A percentile compares a stretch with the other conserved stretches of the same genome.
Evolutionary conservation across 2,797 vertebrate species (phyloP).

Genomic region (Perodicticus potto): DNA sequence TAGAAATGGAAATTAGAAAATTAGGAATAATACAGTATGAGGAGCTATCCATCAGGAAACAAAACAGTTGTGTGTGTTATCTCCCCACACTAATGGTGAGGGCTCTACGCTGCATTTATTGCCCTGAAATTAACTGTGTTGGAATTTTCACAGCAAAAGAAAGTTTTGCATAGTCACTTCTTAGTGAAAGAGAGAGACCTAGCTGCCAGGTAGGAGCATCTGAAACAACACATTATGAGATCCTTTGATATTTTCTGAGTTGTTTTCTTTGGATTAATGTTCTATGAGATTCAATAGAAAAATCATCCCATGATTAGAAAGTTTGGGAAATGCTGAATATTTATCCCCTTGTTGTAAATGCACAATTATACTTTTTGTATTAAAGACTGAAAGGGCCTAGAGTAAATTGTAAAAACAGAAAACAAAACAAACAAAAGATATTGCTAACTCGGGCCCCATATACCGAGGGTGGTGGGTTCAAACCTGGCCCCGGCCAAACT

Average conservation of each 20-base stretch:
- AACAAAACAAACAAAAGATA: not conserved
- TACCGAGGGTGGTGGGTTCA: too few relatives aligned
- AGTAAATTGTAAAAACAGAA: constrained; percentile 33
- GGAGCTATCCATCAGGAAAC: not conserved
- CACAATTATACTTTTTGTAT: not conserved
- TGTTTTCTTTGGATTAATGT: not conserved
- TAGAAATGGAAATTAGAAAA: not conserved
- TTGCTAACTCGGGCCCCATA: not conserved
- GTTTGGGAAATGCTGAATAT: not conserved
- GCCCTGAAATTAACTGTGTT: constrained; percentile 7
- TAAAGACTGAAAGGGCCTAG: not conserved
- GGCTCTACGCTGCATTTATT: not conserved
- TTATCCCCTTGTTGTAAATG: not conserved
- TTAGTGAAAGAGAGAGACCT: not conserved
- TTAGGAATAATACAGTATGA: not conserved
- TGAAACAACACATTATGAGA: not conserved
- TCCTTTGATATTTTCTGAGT: not conserved
- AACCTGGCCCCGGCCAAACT: too few relatives aligned
- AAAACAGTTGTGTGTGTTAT: constrained; percentile 27
- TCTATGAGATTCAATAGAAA: constrained; percentile 21
- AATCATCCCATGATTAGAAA: not conserved
- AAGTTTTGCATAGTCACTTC: not conserved
- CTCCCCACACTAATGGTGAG: not conserved
- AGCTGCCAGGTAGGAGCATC: not conserved
- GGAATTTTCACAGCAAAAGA: constrained; percentile 10